These are phyloP conservation scores for Smittia aterrima DNA, from an alignment of 2,888 invertebrate species.

Conservation along the genomic window DNA sequence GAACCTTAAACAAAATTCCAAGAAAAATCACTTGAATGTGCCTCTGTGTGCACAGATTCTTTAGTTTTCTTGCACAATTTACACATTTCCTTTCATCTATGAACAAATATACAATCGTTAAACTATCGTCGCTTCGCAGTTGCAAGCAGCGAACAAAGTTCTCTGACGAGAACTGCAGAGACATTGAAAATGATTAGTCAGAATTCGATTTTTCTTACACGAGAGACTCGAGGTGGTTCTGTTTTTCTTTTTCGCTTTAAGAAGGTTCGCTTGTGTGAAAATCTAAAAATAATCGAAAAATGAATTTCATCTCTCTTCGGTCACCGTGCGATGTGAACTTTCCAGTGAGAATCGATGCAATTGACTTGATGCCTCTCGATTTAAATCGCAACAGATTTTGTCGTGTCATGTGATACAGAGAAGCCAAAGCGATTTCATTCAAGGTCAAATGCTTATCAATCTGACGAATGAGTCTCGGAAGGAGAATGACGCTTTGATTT, in stretches of 20 bases:
- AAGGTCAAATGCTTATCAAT: background rate
- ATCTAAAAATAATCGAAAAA: slow-evolving; percentile 19
- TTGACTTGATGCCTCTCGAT: no score
- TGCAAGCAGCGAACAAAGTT: background rate
- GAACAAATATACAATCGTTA: slow-evolving; percentile 8
- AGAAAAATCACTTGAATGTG: background rate
- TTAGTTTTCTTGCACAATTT: slow-evolving; percentile 3
- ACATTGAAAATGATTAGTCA: slow-evolving; percentile 5
- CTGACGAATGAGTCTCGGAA: background rate
- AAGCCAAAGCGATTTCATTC: no score
- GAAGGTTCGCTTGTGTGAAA: slow-evolving; percentile 17
- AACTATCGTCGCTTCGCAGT: background rate
- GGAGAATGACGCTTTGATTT: background rate
- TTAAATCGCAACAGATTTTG: no score
- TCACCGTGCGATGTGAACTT: background rate
- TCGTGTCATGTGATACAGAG: background rate
- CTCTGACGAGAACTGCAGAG: background rate
- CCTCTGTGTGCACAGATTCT: background rate
- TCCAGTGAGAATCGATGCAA: background rate
- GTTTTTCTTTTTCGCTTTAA: background rate
- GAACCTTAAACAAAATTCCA: background rate
- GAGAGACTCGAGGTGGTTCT: slow-evolving; percentile 22
- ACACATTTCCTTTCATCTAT: slow-evolving; percentile 3
- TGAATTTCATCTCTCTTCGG: background rate
- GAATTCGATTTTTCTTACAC: background rate